phyloP scores from a whole-genome alignment of 2,888 invertebrate species.

The Melitaea athalia region DNA sequence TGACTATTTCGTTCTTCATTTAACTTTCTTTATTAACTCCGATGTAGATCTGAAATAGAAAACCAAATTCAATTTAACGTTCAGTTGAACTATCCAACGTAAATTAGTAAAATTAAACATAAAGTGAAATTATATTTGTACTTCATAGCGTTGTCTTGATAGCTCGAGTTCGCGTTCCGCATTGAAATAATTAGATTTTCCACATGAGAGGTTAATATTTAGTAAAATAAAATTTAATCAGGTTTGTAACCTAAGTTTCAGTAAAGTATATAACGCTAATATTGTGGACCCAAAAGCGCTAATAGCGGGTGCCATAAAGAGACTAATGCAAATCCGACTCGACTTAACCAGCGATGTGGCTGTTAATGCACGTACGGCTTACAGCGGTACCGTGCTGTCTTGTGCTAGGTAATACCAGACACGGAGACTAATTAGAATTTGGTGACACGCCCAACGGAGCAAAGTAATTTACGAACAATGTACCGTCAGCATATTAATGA shows the following conservation, averaged over 20 bases:
- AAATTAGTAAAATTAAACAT: too few relatives aligned
- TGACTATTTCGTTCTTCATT: too few relatives aligned
- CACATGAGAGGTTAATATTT: not conserved
- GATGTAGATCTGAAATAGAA: too few relatives aligned
- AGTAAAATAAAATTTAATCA: not conserved
- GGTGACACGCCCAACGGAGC: constrained; percentile 68
- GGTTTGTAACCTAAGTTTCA: not conserved
- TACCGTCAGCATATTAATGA: constrained; percentile 53
- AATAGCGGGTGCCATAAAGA: constrained; percentile 19
- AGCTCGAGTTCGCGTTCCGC: too few relatives aligned
- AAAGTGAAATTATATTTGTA: too few relatives aligned
- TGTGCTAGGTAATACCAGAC: constrained; percentile 76
- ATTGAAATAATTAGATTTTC: too few relatives aligned
- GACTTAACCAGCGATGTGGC: constrained; percentile 22
- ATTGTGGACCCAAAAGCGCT: constrained; percentile 1
- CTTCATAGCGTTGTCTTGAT: too few relatives aligned
- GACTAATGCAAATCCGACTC: constrained; percentile 31
- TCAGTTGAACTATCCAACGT: too few relatives aligned
- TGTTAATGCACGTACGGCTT: constrained; percentile 28
- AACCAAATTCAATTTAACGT: too few relatives aligned
- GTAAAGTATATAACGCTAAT: not conserved
- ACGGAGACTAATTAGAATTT: constrained; percentile 79
- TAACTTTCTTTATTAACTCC: too few relatives aligned
- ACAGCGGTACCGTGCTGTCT: constrained; percentile 52
- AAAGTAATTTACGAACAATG: constrained; percentile 61